Evolutionary conservation across 1,140 invertebrate species (phyloP).

Genomic region (Neodiprion lecontei): DNA sequence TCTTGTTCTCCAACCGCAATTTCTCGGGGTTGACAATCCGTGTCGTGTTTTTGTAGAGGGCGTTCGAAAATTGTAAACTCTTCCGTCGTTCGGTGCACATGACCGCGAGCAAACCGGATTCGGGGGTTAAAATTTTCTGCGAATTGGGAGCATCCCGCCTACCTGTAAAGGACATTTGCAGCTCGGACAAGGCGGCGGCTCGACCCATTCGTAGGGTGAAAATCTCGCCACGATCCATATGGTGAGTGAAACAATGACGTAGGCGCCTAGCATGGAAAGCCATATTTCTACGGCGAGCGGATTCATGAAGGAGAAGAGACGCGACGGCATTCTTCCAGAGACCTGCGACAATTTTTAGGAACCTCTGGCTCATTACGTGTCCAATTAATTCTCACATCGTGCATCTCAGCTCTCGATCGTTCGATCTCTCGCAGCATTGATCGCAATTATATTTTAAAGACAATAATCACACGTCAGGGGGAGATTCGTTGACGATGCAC

Average conservation of each 20-base stretch:
- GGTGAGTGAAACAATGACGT: slow-evolving; percentile 71
- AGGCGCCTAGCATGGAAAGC: slow-evolving; percentile 72
- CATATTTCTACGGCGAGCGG: slow-evolving; percentile 76
- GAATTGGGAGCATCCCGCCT: slow-evolving; percentile 40
- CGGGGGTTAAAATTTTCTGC: background rate
- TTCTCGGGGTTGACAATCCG: no score
- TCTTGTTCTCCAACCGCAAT: background rate
- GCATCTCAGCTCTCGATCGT: slow-evolving; percentile 4
- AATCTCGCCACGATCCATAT: slow-evolving; percentile 77
- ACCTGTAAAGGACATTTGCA: slow-evolving; percentile 59
- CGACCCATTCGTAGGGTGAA: slow-evolving; percentile 75
- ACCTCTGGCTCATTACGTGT: slow-evolving; percentile 30
- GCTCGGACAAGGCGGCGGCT: slow-evolving; percentile 66
- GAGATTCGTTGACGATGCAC: no score
- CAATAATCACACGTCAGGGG: no score
- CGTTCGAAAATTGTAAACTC: background rate
- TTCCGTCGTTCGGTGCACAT: no score
- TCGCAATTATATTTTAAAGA: no score
- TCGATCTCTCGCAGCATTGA: background rate
- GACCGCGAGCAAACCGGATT: background rate
- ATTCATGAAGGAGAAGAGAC: slow-evolving; percentile 74
- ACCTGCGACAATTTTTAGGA: slow-evolving; percentile 59
- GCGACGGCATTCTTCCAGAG: slow-evolving; percentile 65
- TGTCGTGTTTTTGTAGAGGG: no score
- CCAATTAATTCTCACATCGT: no score